Evolutionary conservation across 2,888 invertebrate species (phyloP).

Genomic region (Sarcophaga carnaria): DNA sequence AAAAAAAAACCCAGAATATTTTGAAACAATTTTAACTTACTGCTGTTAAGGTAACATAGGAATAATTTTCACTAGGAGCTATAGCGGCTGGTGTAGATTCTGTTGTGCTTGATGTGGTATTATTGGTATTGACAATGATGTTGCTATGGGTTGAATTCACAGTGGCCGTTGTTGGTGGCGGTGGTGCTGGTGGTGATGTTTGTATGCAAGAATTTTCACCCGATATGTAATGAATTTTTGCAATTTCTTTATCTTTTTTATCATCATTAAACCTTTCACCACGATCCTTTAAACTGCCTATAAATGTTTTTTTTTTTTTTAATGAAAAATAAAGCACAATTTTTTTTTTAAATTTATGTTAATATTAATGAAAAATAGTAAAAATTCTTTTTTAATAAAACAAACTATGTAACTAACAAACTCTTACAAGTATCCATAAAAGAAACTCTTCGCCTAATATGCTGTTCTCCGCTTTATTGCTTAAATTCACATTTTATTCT

Average conservation of each 20-base stretch:
- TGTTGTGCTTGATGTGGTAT: conserved; percentile 45
- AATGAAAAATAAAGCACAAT: neutral
- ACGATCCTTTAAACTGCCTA: conserved; percentile 77
- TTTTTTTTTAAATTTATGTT: neutral
- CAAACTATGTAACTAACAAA: neutral
- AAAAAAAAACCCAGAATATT: neutral
- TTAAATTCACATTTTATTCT: neutral
- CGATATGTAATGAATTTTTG: conserved; percentile 85
- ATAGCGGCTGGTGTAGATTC: conserved; percentile 76
- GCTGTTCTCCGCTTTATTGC: neutral
- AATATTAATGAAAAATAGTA: neutral
- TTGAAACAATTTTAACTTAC: conserved; percentile 77
- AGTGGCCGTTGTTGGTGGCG: conserved; percentile 30
- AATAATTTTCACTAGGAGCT: conserved; percentile 86
- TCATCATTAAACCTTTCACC: conserved; percentile 78
- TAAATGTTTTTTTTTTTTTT: conserved; percentile 13
- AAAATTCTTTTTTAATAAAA: conserved; percentile 1
- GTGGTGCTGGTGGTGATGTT: conserved; percentile 53
- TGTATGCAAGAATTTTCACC: conserved; percentile 79
- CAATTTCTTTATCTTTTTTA: conserved; percentile 78
- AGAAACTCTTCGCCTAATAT: neutral
- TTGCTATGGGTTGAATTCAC: conserved; percentile 36
- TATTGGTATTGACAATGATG: conserved; percentile 39
- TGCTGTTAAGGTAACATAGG: conserved; percentile 92
- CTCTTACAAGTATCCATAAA: neutral